These are phyloP conservation scores for Rhinichthys osculus DNA, from an alignment of 2,797 vertebrate genomes.

Conservation along the genomic window DNA sequence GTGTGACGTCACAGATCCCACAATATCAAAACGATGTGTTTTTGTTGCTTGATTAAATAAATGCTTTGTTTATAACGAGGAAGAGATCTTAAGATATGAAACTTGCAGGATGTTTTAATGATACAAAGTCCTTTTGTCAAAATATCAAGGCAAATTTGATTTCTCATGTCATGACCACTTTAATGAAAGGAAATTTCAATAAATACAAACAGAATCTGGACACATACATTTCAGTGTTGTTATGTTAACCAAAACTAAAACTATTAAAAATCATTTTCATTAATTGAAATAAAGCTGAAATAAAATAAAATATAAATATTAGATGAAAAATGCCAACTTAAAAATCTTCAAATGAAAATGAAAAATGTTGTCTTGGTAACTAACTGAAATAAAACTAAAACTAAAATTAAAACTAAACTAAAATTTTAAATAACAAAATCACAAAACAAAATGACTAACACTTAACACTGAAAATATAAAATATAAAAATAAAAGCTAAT, in stretches of 20 bases:
- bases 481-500: not conserved
- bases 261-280: not conserved
- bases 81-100: too few relatives aligned
- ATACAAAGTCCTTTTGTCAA: not conserved
- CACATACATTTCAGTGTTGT: not conserved
- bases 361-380: not conserved
- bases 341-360: not conserved
- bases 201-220: not conserved
- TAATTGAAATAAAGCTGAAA: not conserved
- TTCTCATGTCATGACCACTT: not conserved
- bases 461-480: not conserved
- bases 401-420: not conserved
- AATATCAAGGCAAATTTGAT: not conserved
- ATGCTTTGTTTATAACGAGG: too few relatives aligned
- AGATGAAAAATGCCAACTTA: too few relatives aligned
- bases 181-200: not conserved
- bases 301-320: not conserved
- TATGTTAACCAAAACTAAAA: not conserved
- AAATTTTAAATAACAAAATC: not conserved
- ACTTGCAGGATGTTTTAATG: too few relatives aligned
- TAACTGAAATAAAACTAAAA: not conserved
- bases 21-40: too few relatives aligned
- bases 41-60: too few relatives aligned
- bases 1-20: too few relatives aligned
- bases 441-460: not conserved